These are phyloP conservation scores for Mythimna pallens DNA, from an alignment of 2,888 invertebrate genomes.

Conservation along the genomic window DNA sequence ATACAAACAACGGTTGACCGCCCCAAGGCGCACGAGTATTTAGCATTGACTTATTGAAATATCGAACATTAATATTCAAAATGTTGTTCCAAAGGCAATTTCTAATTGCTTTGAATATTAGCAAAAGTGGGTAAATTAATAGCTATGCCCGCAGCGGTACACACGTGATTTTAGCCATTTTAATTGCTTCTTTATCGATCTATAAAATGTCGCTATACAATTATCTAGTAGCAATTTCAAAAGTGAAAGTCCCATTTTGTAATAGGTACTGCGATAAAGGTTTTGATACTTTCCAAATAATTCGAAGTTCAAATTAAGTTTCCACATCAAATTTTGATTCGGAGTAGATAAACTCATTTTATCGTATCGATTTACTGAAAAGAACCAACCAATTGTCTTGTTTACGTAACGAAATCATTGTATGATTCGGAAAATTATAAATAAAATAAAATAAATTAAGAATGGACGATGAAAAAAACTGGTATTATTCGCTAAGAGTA, in stretches of 20 bases:
- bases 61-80: conserved; percentile 61
- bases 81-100: conserved; percentile 54
- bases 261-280: conserved; percentile 10
- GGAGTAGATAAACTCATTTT: conserved; percentile 25
- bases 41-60: conserved; percentile 62
- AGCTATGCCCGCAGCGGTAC: conserved; percentile 51
- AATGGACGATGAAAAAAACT: conserved; percentile 53
- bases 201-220: conserved; percentile 32
- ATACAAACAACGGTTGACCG: conserved; percentile 48
- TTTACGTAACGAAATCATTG: conserved; percentile 36
- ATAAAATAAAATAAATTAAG: conserved; percentile 47
- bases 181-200: conserved; percentile 51
- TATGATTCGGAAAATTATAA: conserved; percentile 40
- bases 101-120: conserved; percentile 60
- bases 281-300: conserved; percentile 31
- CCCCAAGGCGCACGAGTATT: conserved; percentile 56
- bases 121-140: conserved; percentile 57
- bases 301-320: conserved; percentile 6
- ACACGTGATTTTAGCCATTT: conserved; percentile 41
- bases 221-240: conserved; percentile 58
- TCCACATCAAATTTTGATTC: conserved; percentile 20
- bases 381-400: conserved; percentile 17
- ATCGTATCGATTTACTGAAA: conserved; percentile 25
- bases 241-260: conserved; percentile 51
- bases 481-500: conserved; percentile 59